These are phyloP conservation scores for Saccostrea echinata DNA, from an alignment of 1,140 invertebrate species.

Conservation along the genomic window DNA sequence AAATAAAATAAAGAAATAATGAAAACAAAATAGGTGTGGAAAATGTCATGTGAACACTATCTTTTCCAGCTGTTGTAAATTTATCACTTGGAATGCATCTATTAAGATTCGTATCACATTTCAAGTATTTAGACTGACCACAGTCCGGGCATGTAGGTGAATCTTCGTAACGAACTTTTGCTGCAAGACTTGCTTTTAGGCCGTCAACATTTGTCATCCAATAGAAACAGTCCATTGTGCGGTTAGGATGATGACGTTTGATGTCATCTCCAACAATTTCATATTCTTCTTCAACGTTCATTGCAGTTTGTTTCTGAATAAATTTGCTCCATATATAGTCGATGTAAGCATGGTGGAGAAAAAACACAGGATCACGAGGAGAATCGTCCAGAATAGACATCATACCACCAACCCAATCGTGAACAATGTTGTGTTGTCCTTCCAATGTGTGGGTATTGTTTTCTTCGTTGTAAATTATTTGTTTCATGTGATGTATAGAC, in stretches of 20 bases:
- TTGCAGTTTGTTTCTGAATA: constrained; percentile 66
- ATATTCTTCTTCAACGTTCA: constrained; percentile 43
- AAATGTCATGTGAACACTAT: neutral
- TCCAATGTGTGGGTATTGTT: constrained; percentile 45
- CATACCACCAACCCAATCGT: constrained; percentile 60
- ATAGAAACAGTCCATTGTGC: no score
- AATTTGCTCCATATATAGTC: constrained; percentile 79
- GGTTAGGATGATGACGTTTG: neutral
- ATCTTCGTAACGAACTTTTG: neutral
- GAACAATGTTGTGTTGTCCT: constrained; percentile 53
- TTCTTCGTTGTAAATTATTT: no score
- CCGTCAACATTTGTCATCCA: no score
- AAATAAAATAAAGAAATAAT: no score
- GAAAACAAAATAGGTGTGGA: no score
- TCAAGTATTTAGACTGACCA: neutral
- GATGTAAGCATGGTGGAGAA: constrained; percentile 76
- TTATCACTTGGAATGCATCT: neutral
- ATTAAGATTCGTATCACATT: neutral
- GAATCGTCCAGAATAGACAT: constrained; percentile 55
- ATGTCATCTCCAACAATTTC: constrained; percentile 50
- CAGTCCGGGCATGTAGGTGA: neutral
- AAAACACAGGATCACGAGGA: constrained; percentile 60
- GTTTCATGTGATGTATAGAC: neutral
- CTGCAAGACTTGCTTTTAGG: neutral
- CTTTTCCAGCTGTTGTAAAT: neutral